phyloP scores from a whole-genome alignment of 2,888 invertebrate species.

The Heliconius sara region DNA sequence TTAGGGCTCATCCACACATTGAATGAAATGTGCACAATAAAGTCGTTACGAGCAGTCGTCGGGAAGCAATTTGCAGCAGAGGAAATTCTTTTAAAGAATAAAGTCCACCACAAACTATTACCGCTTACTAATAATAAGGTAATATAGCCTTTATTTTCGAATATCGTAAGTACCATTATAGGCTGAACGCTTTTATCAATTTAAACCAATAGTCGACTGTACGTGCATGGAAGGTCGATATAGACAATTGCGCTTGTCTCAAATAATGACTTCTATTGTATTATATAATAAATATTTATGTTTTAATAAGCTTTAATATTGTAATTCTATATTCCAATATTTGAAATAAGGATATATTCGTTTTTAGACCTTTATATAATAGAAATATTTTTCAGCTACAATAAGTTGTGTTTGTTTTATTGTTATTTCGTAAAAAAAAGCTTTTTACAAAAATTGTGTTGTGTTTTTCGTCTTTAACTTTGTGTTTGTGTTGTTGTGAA shows the following conservation, averaged over 20 bases:
- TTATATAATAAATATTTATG: slow-evolving; percentile 34
- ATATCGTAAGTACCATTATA: slow-evolving; percentile 13
- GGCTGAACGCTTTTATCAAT: slow-evolving; percentile 23
- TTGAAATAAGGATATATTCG: not conserved
- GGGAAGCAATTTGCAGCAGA: slow-evolving; percentile 60
- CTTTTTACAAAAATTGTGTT: too few species aligned
- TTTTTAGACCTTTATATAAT: not conserved
- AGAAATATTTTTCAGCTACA: too few species aligned
- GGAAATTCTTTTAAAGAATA: slow-evolving; percentile 56
- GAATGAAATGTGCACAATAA: slow-evolving; percentile 56
- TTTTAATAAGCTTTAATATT: slow-evolving; percentile 33
- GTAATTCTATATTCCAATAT: not conserved
- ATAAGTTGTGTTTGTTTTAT: too few species aligned
- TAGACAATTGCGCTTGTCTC: slow-evolving; percentile 44
- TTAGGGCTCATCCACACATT: slow-evolving; percentile 45
- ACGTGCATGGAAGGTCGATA: slow-evolving; percentile 36
- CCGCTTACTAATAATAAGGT: not conserved
- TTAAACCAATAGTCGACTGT: slow-evolving; percentile 29
- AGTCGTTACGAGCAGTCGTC: slow-evolving; percentile 60
- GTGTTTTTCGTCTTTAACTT: too few species aligned
- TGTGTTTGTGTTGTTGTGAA: too few species aligned
- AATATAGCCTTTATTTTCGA: slow-evolving; percentile 23
- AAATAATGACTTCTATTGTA: slow-evolving; percentile 41
- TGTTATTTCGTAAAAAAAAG: too few species aligned
- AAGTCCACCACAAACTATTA: slow-evolving; percentile 39